Conservation (phyloP, 2,113 vertebrate genomes). For the Rhombomys opimus region DNA sequence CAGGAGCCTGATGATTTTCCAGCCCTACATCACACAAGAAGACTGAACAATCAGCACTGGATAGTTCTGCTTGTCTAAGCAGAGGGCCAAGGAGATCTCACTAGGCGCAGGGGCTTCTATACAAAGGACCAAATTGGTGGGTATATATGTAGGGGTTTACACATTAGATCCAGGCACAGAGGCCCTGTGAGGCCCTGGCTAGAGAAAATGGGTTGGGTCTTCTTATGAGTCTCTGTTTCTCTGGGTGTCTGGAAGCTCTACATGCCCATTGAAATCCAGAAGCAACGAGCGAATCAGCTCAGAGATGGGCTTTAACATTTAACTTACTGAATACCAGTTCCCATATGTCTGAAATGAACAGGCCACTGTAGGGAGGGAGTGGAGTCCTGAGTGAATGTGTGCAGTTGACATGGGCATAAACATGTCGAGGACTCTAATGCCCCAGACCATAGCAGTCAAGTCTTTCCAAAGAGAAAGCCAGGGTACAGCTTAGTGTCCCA, state of each 20-base stretch:
- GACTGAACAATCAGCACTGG: not conserved
- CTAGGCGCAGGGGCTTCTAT: not conserved
- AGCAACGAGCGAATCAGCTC: not conserved
- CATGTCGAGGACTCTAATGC: not conserved
- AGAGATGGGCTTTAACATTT: not conserved
- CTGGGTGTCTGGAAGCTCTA: not conserved
- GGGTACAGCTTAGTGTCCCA: not conserved
- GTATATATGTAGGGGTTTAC: not conserved
- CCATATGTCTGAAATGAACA: not conserved
- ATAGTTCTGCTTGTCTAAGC: not conserved
- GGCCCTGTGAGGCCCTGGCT: not conserved
- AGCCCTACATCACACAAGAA: not conserved
- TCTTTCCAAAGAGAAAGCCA: not conserved
- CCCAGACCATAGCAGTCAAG: not conserved
- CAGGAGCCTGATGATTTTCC: not conserved
- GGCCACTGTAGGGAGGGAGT: not conserved
- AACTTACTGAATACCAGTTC: not conserved
- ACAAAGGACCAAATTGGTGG: not conserved
- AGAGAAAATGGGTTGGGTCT: no score
- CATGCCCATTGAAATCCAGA: not conserved
- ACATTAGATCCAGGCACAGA: not conserved
- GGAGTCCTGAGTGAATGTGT: not conserved
- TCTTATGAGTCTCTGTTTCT: not conserved
- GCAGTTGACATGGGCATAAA: not conserved
- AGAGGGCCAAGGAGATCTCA: not conserved